Evolutionary conservation across 2,888 invertebrate genomes (phyloP), one percentile per base, ranked within the genome.

Genomic region (Ophonus ardosiacus): DNA sequence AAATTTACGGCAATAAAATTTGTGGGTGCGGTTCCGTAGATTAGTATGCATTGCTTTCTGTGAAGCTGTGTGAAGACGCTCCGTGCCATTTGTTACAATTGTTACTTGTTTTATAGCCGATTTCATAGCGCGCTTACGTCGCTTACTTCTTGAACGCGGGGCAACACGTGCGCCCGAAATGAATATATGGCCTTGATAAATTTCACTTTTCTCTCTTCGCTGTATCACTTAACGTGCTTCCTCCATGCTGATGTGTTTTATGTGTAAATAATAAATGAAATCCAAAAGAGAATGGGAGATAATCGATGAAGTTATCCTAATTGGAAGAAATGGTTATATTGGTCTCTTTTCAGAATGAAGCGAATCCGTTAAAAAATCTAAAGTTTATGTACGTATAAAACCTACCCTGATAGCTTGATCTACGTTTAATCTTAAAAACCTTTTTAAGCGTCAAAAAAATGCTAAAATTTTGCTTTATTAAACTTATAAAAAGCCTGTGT

Each of bases 61-160:
- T 24, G 43, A 57, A 78, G 56, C 78, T 21, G 43, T 15, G 40
- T 57, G 78, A 84, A 84, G 78, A 84, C 63, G 56, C 76, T 17
- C 18, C 74, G 43, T 59, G 84, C 84, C 76, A 84, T 84, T 84
- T 31, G 84, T 84, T 84, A 84, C 84, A 84, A 84, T 84, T 84
- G 84, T 84, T 84, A 84, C 84, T 78, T 84, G 84, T 84, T 84
- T 84, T 84, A 84, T 84, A 78, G 84, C 78, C 78, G 76, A 84
- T 84, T 84, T 84, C 65, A 65, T 78, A 31, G 76, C 31, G 57
- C 63, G 84, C 78, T 78, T 81, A 81, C 81, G 59, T 51, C 61
- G 83, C 63, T 76, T 82, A 82, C 82, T 82, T 57, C 78, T 57
- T 78, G 59, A 74, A 83, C 24, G 74, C 74, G 51, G 10, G 43